A percentile compares a stretch with the other conserved stretches of the same genome.
Conservation (phyloP, 2,797 vertebrate genomes). For the Chaetophractus vellerosus region DNA sequence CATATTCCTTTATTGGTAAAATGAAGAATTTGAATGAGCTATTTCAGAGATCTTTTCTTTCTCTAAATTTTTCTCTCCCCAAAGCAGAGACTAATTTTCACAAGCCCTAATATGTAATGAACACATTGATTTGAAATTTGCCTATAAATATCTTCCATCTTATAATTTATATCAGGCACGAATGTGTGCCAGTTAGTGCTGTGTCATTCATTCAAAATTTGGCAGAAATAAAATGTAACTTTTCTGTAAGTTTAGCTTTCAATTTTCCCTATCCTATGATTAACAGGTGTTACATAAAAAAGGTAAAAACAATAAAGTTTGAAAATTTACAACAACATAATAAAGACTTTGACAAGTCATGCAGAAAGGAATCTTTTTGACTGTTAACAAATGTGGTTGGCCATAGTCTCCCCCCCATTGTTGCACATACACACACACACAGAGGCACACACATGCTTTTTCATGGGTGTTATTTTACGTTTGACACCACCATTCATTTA, state of each 20-base stretch:
- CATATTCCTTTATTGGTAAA: not conserved
- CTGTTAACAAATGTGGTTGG: not conserved
- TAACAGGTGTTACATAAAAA: not conserved
- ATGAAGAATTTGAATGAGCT: not conserved
- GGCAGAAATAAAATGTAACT: not conserved
- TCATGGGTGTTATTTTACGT: not conserved
- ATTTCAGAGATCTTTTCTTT: not conserved
- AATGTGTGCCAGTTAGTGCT: not conserved
- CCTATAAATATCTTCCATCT: not conserved
- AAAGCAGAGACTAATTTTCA: slow-evolving; percentile 28
- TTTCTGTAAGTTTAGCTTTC: not conserved
- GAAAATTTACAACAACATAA: not conserved
- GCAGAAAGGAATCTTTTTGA: not conserved
- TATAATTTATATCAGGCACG: not conserved
- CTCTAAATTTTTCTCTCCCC: slow-evolving; percentile 1
- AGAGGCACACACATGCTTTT: not conserved
- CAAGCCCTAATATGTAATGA: not conserved
- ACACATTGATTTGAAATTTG: not conserved
- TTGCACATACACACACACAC: no score
- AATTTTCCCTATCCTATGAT: not conserved
- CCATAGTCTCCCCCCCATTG: not conserved
- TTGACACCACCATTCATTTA: not conserved
- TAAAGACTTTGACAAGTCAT: not conserved
- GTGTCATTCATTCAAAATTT: slow-evolving; percentile 28
- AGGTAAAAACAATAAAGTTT: not conserved